phyloP scores from a whole-genome alignment of 1,140 invertebrate genomes.

The Mycetomoellerius zeteki region DNA sequence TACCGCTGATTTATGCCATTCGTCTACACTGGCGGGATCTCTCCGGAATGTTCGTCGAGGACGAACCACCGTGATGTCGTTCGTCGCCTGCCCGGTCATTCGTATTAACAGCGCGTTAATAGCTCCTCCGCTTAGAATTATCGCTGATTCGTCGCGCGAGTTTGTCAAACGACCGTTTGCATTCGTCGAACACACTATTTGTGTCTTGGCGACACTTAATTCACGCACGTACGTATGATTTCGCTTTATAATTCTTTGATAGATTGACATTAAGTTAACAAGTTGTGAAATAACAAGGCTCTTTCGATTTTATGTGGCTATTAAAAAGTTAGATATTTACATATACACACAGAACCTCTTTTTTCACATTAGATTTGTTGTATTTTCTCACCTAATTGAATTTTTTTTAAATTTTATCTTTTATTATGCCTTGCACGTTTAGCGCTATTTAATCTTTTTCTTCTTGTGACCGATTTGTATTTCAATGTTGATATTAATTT shows the following conservation, averaged over 20 bases:
- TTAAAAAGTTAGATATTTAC: neutral
- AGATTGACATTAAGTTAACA: neutral
- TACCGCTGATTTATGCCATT: constrained; percentile 78
- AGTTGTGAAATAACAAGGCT: neutral
- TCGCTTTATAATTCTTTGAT: neutral
- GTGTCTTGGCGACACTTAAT: neutral
- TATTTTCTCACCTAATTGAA: neutral
- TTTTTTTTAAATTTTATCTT: neutral
- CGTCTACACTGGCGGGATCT: constrained; percentile 53
- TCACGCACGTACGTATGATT: neutral
- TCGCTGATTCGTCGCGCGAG: constrained; percentile 40
- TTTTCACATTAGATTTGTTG: neutral
- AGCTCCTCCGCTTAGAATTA: constrained; percentile 16
- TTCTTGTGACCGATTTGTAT: neutral
- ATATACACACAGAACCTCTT: neutral
- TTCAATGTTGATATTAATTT: neutral
- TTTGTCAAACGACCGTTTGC: constrained; percentile 37
- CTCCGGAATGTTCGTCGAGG: constrained; percentile 6
- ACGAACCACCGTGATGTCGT: constrained; percentile 21
- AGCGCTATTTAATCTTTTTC: neutral
- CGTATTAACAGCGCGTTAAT: constrained; percentile 50
- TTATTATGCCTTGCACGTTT: neutral
- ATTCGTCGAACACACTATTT: constrained; percentile 12
- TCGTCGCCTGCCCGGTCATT: constrained; percentile 8
- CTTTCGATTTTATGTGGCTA: neutral